These are phyloP conservation scores for Agonopterix arenella DNA, from an alignment of 2,888 invertebrate species.

Conservation along the genomic window DNA sequence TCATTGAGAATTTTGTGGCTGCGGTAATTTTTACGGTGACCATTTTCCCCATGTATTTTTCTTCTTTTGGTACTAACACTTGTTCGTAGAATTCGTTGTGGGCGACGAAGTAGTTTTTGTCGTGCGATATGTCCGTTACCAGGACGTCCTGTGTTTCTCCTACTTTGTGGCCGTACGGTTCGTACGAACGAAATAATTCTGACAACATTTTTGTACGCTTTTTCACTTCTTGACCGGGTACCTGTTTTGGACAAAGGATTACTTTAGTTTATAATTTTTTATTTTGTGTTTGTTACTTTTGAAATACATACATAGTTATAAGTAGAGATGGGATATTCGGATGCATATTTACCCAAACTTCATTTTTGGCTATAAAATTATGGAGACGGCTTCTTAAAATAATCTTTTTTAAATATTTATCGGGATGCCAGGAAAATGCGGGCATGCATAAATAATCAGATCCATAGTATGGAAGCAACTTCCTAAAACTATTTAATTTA, in stretches of 20 bases:
- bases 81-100: constrained; percentile 97
- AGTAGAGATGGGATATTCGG: no score
- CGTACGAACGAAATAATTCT: constrained; percentile 92
- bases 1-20: constrained; percentile 87
- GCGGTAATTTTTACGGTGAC: constrained; percentile 85
- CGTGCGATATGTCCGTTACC: constrained; percentile 95
- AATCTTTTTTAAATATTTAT: no score
- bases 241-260: constrained; percentile 30
- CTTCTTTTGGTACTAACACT: constrained; percentile 87
- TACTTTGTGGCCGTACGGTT: constrained; percentile 84
- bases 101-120: constrained; percentile 92
- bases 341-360: no score
- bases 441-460: no score
- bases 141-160: constrained; percentile 86
- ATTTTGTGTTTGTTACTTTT: no score
- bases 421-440: no score
- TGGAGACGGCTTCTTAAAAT: no score
- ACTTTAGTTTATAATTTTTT: no score
- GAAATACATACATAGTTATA: no score
- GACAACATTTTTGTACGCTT: constrained; percentile 91
- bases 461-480: no score
- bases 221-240: constrained; percentile 93
- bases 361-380: no score
- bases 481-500: no score
- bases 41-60: constrained; percentile 88